Conservation (phyloP, 2,113 vertebrate genomes). For the Poecilia latipinna region DNA sequence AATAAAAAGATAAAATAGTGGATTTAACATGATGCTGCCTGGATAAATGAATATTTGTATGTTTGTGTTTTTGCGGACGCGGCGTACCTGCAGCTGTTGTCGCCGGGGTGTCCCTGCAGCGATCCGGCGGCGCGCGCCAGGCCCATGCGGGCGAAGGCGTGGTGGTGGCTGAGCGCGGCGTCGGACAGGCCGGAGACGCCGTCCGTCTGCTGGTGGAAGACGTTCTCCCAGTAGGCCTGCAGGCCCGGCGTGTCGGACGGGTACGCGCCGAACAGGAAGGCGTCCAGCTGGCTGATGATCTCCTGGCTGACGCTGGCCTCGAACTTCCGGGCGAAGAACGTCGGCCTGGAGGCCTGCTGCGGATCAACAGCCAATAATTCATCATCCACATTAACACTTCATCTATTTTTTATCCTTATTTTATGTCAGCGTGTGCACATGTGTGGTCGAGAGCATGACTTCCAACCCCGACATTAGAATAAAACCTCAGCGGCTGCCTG, state of each 20-base stretch:
- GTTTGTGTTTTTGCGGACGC: background rate
- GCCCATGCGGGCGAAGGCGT: slow-evolving; percentile 89
- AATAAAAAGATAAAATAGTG: too few relatives aligned
- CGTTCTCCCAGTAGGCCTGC: slow-evolving; percentile 94
- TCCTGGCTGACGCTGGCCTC: slow-evolving; percentile 97
- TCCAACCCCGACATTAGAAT: slow-evolving; percentile 63
- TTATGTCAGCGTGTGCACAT: background rate
- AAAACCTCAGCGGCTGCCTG: slow-evolving; percentile 51
- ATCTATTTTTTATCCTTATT: background rate
- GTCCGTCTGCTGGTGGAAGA: slow-evolving; percentile 86
- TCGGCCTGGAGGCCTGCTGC: slow-evolving; percentile 93
- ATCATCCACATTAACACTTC: background rate
- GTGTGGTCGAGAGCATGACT: slow-evolving; percentile 16
- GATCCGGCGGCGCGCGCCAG: slow-evolving; percentile 82
- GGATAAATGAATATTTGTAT: too few relatives aligned
- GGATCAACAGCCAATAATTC: background rate
- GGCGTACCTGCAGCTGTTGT: slow-evolving; percentile 89
- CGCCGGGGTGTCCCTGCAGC: slow-evolving; percentile 78
- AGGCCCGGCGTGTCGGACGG: slow-evolving; percentile 84
- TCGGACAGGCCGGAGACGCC: slow-evolving; percentile 83
- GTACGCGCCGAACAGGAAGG: slow-evolving; percentile 85
- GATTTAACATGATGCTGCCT: too few relatives aligned
- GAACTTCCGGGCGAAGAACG: slow-evolving; percentile 97
- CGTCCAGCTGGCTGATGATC: slow-evolving; percentile 91
- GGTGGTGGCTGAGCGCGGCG: slow-evolving; percentile 87